These are phyloP conservation scores for Megalonaias nervosa DNA, from an alignment of 1,140 invertebrate species.

Conservation along the genomic window DNA sequence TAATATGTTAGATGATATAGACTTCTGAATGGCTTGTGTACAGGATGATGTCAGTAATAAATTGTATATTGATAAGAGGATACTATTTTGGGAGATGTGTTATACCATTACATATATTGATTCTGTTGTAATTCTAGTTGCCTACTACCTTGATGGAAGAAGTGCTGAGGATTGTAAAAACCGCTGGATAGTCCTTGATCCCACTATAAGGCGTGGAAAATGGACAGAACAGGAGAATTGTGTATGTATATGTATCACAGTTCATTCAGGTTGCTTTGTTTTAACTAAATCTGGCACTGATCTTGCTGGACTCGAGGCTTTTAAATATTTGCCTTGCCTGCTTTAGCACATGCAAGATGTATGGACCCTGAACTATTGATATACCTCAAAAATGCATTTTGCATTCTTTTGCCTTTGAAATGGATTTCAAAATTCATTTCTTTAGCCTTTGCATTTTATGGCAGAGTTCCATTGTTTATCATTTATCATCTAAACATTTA, in stretches of 20 bases:
- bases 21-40: background rate
- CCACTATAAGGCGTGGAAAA: slow-evolving; percentile 48
- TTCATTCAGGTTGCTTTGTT: no score
- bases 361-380: no score
- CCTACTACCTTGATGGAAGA: slow-evolving; percentile 63
- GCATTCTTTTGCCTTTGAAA: no score
- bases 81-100: background rate
- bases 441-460: no score
- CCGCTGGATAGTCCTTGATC: slow-evolving; percentile 57
- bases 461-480: no score
- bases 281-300: no score
- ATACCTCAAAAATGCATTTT: no score
- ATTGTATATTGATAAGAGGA: background rate
- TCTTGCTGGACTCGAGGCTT: no score
- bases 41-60: background rate
- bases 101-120: slow-evolving; percentile 6
- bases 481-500: no score
- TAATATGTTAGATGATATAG: background rate
- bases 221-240: slow-evolving; percentile 67
- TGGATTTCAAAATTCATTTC: no score
- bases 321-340: no score
- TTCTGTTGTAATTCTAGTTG: slow-evolving; percentile 51
- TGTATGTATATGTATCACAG: slow-evolving; percentile 34
- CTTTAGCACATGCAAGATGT: no score
- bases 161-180: slow-evolving; percentile 53